Evolutionary conservation across 2,888 invertebrate species (phyloP).

Genomic region (Portevinia maculata): DNA sequence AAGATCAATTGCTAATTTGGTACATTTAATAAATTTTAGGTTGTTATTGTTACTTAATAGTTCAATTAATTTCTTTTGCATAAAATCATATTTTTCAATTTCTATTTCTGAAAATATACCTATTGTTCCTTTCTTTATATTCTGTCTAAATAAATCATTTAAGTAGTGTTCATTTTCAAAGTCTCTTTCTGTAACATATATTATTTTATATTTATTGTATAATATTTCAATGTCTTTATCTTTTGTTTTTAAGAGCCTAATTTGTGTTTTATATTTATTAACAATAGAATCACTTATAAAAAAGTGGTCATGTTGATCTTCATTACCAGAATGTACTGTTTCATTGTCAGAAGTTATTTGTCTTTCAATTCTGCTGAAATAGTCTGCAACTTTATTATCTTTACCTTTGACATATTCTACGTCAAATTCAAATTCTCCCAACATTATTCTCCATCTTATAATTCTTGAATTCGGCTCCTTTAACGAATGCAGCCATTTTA

Average conservation of each 20-base stretch:
- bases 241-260: no score
- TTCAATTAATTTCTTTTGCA: constrained; percentile 39
- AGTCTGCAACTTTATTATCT: no score
- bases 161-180: background rate
- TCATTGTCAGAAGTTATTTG: background rate
- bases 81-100: constrained; percentile 18
- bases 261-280: constrained; percentile 33
- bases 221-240: constrained; percentile 16
- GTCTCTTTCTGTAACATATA: constrained; percentile 2
- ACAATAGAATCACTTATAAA: constrained; percentile 14
- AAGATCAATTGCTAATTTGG: constrained; percentile 34
- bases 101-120: constrained; percentile 27
- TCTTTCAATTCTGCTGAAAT: no score
- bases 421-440: constrained; percentile 31
- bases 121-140: constrained; percentile 36
- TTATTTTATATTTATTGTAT: constrained; percentile 28
- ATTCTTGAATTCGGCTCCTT: no score
- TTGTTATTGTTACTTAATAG: no score
- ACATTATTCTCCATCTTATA: constrained; percentile 20
- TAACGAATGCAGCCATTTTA: no score
- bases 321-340: constrained; percentile 18
- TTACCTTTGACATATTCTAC: no score
- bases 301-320: constrained; percentile 18
- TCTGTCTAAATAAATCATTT: constrained; percentile 27
- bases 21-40: no score